These are phyloP conservation scores for Antheraea assamensis DNA, from an alignment of 2,888 invertebrate genomes.

Conservation along the genomic window DNA sequence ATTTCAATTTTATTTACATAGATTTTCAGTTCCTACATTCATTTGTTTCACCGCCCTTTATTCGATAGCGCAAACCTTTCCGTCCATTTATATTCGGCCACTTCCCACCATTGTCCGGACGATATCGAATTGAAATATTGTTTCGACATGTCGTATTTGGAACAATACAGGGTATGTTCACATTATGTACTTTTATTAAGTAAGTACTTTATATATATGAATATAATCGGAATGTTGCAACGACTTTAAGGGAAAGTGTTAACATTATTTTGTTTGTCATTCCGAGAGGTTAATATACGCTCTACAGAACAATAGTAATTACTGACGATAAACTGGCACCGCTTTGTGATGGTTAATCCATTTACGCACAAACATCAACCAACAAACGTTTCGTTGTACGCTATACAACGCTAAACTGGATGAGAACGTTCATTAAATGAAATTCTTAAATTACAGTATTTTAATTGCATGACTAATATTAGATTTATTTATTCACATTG, in stretches of 20 bases:
- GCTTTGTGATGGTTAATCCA: slow-evolving; percentile 43
- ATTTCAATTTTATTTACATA: slow-evolving; percentile 20
- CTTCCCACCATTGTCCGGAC: slow-evolving; percentile 76
- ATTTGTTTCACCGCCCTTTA: slow-evolving; percentile 47
- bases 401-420: not conserved
- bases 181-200: slow-evolving; percentile 23
- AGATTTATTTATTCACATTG: not conserved
- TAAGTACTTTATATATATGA: slow-evolving; percentile 15
- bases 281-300: slow-evolving; percentile 47
- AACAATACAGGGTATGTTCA: slow-evolving; percentile 49
- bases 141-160: slow-evolving; percentile 65
- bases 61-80: slow-evolving; percentile 72
- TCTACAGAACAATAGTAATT: slow-evolving; percentile 51
- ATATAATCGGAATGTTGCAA: slow-evolving; percentile 31
- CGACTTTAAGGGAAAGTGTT: slow-evolving; percentile 55
- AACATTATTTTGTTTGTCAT: slow-evolving; percentile 55
- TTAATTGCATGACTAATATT: not conserved
- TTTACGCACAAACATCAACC: slow-evolving; percentile 27
- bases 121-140: slow-evolving; percentile 81
- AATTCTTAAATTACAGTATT: not conserved
- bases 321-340: slow-evolving; percentile 36
- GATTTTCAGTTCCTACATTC: slow-evolving; percentile 17
- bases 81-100: slow-evolving; percentile 78
- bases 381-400: slow-evolving; percentile 3
- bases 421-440: slow-evolving; percentile 2